Base-by-base conservation (phyloP, 2,797 vertebrate species). In the Carduelis carduelis region DNA sequence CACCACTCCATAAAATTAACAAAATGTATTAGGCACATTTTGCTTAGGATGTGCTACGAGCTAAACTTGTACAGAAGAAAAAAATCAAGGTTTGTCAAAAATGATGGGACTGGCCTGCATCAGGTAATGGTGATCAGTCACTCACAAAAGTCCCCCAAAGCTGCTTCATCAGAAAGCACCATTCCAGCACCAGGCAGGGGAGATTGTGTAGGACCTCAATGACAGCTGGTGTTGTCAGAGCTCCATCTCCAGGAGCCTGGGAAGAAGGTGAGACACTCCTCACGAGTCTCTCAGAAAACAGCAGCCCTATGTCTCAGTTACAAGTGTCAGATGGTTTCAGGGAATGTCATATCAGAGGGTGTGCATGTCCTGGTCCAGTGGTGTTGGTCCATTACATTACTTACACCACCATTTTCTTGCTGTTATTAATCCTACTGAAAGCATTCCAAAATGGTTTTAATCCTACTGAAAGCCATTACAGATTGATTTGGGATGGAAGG, bases 251-350 rank as follows among this genome's bases (percentile, higher is more conserved):
- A 2, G 65, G 19, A 68, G 28, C 49, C 32, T 49, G 50, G 32
- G 18, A 27, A 52, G 32, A 47, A 71, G 61, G 26, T 1, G 10
- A 64, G 14, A 39, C 15, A 14, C 4, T 71, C 14, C 27, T 55
- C 64, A 14, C 2, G 11, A 21, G 6, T 64, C 15, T 20, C 32
- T 70, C 7, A 53, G 14, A 64, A 9, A 21, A 28, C 49, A 82
- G 12, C 13, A 82, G 28, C 21, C 12, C 14, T 0, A 0, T 17
- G 14, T 22, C 41, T 28, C 49, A 44, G 34, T 19, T 44, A n/a
- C 9, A 63, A 34, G 19, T 3, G 11, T 34, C 0, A 1, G 19
- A 43, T 57, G 19, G 50, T n/a, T 14, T 18, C 43, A 77, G 27
- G 44, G 21, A 6, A n/a, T 23, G 1, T 43, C 30, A 14, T 11